phyloP scores from a whole-genome alignment of 2,113 vertebrate species.

The Neogobius melanostomus region DNA sequence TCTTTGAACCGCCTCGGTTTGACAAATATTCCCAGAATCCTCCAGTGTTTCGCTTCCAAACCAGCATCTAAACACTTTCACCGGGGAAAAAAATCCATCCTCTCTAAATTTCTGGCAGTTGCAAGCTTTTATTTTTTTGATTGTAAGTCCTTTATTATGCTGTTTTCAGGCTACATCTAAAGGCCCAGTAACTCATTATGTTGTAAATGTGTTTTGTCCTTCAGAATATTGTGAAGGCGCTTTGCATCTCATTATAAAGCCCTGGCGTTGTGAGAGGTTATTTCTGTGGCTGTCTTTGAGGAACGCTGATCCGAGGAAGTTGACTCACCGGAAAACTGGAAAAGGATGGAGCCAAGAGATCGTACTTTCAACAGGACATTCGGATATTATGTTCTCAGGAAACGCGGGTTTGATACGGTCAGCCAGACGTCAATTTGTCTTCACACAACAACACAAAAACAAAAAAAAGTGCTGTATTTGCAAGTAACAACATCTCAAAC shows the following conservation, averaged over 20 bases:
- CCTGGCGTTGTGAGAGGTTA: too few species aligned
- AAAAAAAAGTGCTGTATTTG: too few species aligned
- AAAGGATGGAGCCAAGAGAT: conserved; percentile 51
- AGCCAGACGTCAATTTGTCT: not conserved
- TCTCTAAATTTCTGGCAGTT: not conserved
- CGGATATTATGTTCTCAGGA: not conserved
- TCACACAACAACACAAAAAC: too few species aligned
- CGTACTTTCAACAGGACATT: conserved; percentile 35
- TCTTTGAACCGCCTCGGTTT: conserved; percentile 35
- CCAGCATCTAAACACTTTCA: not conserved
- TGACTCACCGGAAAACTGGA: conserved; percentile 66
- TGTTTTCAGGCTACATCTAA: not conserved
- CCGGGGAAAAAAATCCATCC: not conserved
- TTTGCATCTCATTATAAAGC: too few species aligned
- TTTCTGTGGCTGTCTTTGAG: conserved; percentile 20
- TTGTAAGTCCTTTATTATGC: not conserved
- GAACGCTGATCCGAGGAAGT: conserved; percentile 66
- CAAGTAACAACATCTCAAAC: too few species aligned
- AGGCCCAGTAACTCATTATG: too few species aligned
- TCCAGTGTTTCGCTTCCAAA: not conserved
- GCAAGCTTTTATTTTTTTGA: too few species aligned
- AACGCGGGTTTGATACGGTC: conserved; percentile 7
- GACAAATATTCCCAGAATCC: conserved; percentile 20
- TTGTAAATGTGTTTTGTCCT: too few species aligned
- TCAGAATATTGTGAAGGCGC: too few species aligned